These are phyloP conservation scores for Harlomillsia oculata DNA, from an alignment of 1,140 invertebrate genomes.

Conservation along the genomic window DNA sequence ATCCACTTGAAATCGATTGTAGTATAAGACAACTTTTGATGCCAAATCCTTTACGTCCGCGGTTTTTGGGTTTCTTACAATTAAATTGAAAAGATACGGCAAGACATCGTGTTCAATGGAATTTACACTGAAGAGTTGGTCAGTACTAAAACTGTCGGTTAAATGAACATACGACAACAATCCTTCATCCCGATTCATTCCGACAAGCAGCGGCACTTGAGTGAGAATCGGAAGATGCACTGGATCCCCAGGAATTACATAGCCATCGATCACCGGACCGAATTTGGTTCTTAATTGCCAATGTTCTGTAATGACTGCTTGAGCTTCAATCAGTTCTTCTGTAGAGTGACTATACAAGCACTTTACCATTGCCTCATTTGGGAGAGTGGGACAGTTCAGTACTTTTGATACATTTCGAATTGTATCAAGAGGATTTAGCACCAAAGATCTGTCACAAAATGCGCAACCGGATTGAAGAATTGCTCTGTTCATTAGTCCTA, in stretches of 20 bases:
- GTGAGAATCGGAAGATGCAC: background rate
- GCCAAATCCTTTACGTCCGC: background rate
- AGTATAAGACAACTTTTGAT: background rate
- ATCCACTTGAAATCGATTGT: background rate
- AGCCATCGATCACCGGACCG: background rate
- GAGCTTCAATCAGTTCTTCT: background rate
- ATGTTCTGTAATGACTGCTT: background rate
- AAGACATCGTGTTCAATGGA: background rate
- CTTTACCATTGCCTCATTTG: background rate
- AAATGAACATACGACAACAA: background rate
- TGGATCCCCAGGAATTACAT: background rate
- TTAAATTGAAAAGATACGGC: background rate
- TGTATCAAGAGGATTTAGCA: background rate
- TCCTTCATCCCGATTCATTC: background rate
- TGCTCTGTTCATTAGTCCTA: background rate
- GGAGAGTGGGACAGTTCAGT: background rate
- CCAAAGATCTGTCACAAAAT: background rate
- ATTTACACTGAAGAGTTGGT: background rate
- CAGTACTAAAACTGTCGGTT: background rate
- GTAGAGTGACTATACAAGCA: background rate
- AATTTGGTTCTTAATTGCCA: background rate
- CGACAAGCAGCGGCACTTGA: conserved; percentile 1
- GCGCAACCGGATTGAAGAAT: conserved; percentile 1
- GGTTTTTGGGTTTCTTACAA: background rate
- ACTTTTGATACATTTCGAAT: background rate